Evolutionary conservation across 2,113 vertebrate genomes (phyloP), one percentile per base, ranked within the genome.

Genomic region (Dipodomys stephensi): DNA sequence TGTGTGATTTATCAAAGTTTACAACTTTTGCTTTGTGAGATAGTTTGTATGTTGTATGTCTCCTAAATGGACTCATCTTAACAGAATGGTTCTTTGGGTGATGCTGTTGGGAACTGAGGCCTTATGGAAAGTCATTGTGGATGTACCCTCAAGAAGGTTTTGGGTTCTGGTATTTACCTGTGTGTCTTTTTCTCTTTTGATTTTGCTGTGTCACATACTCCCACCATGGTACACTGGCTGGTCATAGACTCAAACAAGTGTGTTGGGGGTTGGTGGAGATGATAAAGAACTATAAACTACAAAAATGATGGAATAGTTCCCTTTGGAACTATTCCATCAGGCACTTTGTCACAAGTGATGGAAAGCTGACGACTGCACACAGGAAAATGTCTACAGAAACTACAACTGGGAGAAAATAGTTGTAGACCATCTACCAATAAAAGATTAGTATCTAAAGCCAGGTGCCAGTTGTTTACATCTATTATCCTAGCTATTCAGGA

Each of bases 61-160:
- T 13, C 49, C 46, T 5, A 35, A 79, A 32, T 2, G 4, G 5
- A 39, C 9, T 4, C 4, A 6, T 3, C 0, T 13, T 32, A 30
- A 78, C 57, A 25, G n/a, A 15, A 19, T 67, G 1, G 72, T 30
- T 7, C n/a, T 2, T n/a, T 32, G 2, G 30, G 0, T 32, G 30
- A 49, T 35, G 30, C 13, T 18, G 25, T 2, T 3, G 44, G 11
- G 22, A 32, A 22, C 30, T 71, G 67, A 12, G 46, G 32, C 22
- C 15, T 62, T 27, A 27, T 27, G 46, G 18, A 30, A 57, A 25
- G 46, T 68, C 28, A 5, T 83, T 65, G 35, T 13, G 35, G 9
- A 67, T 44, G 6, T 83, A 62, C 15, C 39, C 19, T 68, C 28
- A 28, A 53, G 30, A 23, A 5, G 30, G 16, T 6, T 35, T 71